Base-by-base conservation (phyloP, 2,113 vertebrate genomes). In the Tympanuchus pallidicinctus region DNA sequence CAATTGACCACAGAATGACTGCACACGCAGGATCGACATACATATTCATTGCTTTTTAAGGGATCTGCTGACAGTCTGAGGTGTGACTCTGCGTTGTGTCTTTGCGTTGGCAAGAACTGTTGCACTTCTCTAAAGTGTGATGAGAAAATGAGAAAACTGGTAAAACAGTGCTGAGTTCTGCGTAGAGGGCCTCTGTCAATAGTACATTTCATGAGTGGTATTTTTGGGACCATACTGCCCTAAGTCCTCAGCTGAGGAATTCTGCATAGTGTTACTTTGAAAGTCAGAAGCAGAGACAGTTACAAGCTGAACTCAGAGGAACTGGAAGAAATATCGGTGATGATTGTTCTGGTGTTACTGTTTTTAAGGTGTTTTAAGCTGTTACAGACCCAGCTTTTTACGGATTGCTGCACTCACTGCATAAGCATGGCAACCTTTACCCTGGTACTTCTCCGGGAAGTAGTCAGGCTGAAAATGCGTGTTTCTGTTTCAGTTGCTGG, bases 31-130 rank as follows among this genome's bases (percentile, higher is more conserved):
- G 65, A 13, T 70, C 27, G 60, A 36, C 3, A 2, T 2, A n/a
- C 3, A 12, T 36, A 32, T 40, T 61, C 14, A 32, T 9, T 11
- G 13, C 7, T 56, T 57, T 52, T 47, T 10, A 1, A 0, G 6
- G 9, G 12, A 14, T 50, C 38, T 81, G 15, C 54, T 93, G 65
- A 8, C 48, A 73, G 9, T 25, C 8, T 0, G 12, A 66, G 27
- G 13, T 61, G 8, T 36, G 11, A 78, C 19, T 64, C 21, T 38
- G 38, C 10, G 10, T 38, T 38, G 38, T 38, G 38, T 38, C 38
- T 38, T 38, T 69, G 59, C 22, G 16, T 11, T 72, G 43, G 36
- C 16, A 88, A 82, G 82, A 85, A 0, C 6, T 0, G 1, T 8
- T 4, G 3, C 7, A 3, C 8, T 25, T 75, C n/a, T 75, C 4